These are phyloP conservation scores for Ectemnius continuus DNA, from an alignment of 2,888 invertebrate species.

Conservation along the genomic window DNA sequence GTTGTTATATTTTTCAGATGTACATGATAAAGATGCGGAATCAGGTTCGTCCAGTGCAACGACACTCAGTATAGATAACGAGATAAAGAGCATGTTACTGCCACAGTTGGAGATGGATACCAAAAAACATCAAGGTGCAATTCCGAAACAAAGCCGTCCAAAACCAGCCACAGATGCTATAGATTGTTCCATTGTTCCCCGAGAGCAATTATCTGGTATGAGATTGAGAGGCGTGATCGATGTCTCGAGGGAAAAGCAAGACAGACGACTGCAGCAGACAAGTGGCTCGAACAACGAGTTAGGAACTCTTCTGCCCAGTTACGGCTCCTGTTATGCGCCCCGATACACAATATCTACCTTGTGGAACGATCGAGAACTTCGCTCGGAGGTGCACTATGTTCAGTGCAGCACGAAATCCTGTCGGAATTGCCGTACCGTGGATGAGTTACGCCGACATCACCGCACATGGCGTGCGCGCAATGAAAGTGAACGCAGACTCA, in stretches of 20 bases:
- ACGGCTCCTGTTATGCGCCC: conserved; percentile 83
- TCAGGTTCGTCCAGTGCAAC: conserved; percentile 80
- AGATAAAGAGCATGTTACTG: conserved; percentile 79
- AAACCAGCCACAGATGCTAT: conserved; percentile 52
- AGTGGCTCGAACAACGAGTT: conserved; percentile 83
- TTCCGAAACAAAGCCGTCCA: conserved; percentile 84
- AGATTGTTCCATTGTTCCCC: conserved; percentile 42
- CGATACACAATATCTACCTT: conserved; percentile 81
- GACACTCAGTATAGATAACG: conserved; percentile 76
- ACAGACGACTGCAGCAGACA: conserved; percentile 79
- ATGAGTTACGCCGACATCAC: conserved; percentile 80
- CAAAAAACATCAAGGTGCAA: conserved; percentile 85
- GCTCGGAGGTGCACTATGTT: conserved; percentile 64
- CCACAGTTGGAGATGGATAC: conserved; percentile 78
- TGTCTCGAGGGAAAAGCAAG: conserved; percentile 68
- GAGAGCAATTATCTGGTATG: conserved; percentile 60
- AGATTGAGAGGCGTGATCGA: conserved; percentile 78
- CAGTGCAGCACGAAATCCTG: conserved; percentile 62
- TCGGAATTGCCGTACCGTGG: conserved; percentile 47
- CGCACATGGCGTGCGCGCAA: conserved; percentile 44
- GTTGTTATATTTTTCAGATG: conserved; percentile 69
- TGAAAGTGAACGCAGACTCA: background rate
- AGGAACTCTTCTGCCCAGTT: conserved; percentile 83
- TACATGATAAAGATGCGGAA: conserved; percentile 78
- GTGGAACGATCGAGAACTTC: conserved; percentile 81